Evolutionary conservation across 1,140 invertebrate genomes (phyloP), one percentile per base, ranked within the genome.

Genomic region (Charaxes varanes): DNA sequence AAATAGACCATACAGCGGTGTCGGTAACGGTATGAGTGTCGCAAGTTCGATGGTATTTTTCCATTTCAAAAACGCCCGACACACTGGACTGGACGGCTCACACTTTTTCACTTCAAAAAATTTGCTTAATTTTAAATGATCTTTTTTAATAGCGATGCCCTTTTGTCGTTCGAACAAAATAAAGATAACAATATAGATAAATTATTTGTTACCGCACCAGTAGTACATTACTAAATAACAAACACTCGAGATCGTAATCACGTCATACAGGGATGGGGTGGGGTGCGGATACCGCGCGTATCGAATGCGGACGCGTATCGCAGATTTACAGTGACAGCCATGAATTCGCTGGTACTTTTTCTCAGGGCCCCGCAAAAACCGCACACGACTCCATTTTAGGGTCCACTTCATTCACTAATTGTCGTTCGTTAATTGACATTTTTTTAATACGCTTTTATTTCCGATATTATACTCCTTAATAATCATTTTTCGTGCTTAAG

Each of bases 241-340:
- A 41, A 36, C 28, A 44, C 12, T 40, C 24, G 3, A 35, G 36
- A 24, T 35, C 36, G 32, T 32, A 48, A 53, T 53, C 35, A 30
- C 28, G 16, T 48, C 36, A 44, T 41, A 31, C 15, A 21, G n/a
- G 12, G 18, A 33, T 13, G 18, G 7, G 37, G 15, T 38, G 37
- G 48, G 46, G 52, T 50, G n/a, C 40, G 28, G 46, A 51, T 46
- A 64, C 49, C 41, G 35, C 18, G 56, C 67, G 53, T 60, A 50
- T 59, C 68, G 42, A 60, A 76, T 72, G 27, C 4, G 27, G 37
- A 41, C 33, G 27, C 26, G 53, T 40, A 36, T 53, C 47, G 17
- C 61, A 52, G 61, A 71, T 64, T 59, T 71, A 63, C 49, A 63
- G 63, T 64, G 72, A 73, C 70, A 74, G 61, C 49, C 72, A 51